phyloP scores from a whole-genome alignment of 2,113 vertebrate genomes.

The Tonatia bakeri region DNA sequence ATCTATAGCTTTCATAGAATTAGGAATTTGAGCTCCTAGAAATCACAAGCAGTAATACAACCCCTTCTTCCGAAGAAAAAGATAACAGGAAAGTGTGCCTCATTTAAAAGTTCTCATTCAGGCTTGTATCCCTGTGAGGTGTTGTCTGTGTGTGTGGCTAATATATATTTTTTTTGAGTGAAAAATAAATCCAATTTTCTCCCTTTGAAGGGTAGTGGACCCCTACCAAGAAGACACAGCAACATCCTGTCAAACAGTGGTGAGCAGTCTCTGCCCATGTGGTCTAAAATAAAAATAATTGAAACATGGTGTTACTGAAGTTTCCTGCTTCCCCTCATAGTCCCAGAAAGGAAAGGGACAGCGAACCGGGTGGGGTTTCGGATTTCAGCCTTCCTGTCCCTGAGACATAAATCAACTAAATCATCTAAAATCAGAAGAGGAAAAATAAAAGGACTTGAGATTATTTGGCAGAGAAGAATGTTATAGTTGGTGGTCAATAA shows the following conservation, averaged over 20 bases:
- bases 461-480: neutral
- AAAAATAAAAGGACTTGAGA: neutral
- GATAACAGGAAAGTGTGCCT: neutral
- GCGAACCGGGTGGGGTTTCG: neutral
- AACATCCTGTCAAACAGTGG: constrained; percentile 67
- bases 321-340: constrained; percentile 20
- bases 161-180: constrained; percentile 12
- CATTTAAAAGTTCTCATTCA: constrained; percentile 33
- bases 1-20: neutral
- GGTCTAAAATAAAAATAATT: constrained; percentile 74
- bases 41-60: neutral
- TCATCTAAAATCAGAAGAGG: neutral
- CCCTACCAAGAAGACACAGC: constrained; percentile 60
- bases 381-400: constrained; percentile 57
- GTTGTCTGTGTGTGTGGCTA: constrained; percentile 25
- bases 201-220: constrained; percentile 58
- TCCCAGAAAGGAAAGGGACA: constrained; percentile 46
- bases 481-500: neutral
- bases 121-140: neutral
- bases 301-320: constrained; percentile 66
- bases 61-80: neutral
- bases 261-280: constrained; percentile 49
- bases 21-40: neutral
- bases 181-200: constrained; percentile 49
- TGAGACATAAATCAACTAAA: neutral